Conservation (phyloP, 2,888 invertebrate genomes). For the Cybosia mesomella region DNA sequence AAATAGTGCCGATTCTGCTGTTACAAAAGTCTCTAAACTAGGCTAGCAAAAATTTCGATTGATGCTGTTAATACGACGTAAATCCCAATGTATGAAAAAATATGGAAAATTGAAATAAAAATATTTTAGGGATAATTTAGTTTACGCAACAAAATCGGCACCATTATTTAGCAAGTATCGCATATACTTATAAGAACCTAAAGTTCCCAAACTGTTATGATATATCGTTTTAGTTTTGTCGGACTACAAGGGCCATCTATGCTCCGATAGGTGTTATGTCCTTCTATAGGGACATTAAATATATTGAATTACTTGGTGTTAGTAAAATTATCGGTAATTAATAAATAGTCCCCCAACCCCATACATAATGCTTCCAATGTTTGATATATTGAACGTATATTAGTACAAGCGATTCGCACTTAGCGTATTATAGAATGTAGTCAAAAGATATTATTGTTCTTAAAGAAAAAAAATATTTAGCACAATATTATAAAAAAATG, state of each 20-base stretch:
- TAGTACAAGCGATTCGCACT: slow-evolving; percentile 80
- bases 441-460: slow-evolving; percentile 62
- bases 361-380: slow-evolving; percentile 66
- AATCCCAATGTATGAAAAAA: too few species aligned
- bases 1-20: background rate
- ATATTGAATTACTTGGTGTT: background rate
- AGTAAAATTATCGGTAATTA: background rate
- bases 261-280: background rate
- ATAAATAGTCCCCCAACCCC: slow-evolving; percentile 58
- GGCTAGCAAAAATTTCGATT: background rate
- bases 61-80: too few species aligned
- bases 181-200: background rate
- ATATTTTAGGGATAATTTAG: background rate
- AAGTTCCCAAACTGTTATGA: background rate
- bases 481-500: slow-evolving; percentile 62
- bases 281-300: background rate
- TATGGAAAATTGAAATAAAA: too few species aligned
- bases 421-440: slow-evolving; percentile 63
- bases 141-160: background rate
- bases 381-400: slow-evolving; percentile 62
- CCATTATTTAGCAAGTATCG: background rate
- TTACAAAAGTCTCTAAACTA: background rate
- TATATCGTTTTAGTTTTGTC: background rate
- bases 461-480: slow-evolving; percentile 60
- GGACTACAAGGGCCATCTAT: background rate